Percentiles rank a stretch among this genome's conserved stretches.
These are phyloP conservation scores for Liodrosophila aerea DNA, from an alignment of 2,888 invertebrate species.

Conservation along the genomic window DNA sequence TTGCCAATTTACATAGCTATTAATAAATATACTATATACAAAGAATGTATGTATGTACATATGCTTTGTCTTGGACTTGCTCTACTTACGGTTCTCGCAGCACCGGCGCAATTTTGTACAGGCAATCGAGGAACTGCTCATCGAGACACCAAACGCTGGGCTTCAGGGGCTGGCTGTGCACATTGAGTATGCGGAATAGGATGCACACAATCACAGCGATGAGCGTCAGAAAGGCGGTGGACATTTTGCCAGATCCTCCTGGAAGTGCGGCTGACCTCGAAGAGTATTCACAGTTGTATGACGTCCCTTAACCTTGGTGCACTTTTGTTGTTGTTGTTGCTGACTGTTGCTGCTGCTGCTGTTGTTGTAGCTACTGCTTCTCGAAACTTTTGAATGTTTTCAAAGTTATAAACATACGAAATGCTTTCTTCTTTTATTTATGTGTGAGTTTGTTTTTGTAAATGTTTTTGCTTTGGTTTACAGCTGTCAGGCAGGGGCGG, in stretches of 20 bases:
- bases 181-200: constrained; percentile 91
- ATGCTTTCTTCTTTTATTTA: neutral
- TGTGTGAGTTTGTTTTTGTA: too few species aligned
- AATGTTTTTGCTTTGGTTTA: constrained; percentile 31
- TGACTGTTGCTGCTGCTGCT: neutral
- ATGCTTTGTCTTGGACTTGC: constrained; percentile 3
- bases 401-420: neutral
- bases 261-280: constrained; percentile 6
- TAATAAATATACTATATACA: neutral
- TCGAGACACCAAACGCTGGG: constrained; percentile 91
- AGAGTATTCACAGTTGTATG: constrained; percentile 1
- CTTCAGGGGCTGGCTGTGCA: constrained; percentile 91
- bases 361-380: neutral
- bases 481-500: constrained; percentile 1
- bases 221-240: constrained; percentile 90
- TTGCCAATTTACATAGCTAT: neutral
- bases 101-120: constrained; percentile 90
- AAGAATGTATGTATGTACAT: too few species aligned
- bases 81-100: constrained; percentile 92
- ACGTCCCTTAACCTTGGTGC: constrained; percentile 19
- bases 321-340: neutral
- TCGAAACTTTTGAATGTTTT: neutral
- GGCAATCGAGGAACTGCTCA: constrained; percentile 88
- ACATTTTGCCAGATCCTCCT: too few species aligned
- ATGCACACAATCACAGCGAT: constrained; percentile 92